phyloP scores from a whole-genome alignment of 2,888 invertebrate species.

The Caenorhabditis sp. region DNA sequence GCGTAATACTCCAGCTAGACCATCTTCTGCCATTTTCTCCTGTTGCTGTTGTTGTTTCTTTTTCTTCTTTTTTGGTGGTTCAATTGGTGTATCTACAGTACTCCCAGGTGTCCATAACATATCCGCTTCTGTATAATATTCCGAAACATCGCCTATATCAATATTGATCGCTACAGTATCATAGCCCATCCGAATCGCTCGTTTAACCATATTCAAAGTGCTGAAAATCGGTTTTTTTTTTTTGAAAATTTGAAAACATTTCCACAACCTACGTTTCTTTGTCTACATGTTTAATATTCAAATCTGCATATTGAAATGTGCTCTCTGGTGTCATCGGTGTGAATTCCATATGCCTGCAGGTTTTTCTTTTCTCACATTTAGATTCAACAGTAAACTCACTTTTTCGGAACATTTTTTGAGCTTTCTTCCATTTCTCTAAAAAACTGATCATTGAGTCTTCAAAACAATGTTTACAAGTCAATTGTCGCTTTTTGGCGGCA shows the following conservation, averaged over 20 bases:
- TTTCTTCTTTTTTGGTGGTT: constrained; percentile 64
- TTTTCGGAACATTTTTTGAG: not conserved
- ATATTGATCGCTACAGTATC: constrained; percentile 68
- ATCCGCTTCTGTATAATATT: constrained; percentile 40
- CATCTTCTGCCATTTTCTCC: constrained; percentile 24
- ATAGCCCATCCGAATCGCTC: constrained; percentile 69
- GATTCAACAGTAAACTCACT: not conserved
- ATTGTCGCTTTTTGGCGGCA: not conserved
- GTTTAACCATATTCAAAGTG: constrained; percentile 54
- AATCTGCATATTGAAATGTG: constrained; percentile 63
- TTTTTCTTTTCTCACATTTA: constrained; percentile 16
- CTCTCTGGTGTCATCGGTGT: constrained; percentile 34
- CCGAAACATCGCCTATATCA: constrained; percentile 63
- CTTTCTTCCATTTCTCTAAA: not conserved
- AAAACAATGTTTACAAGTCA: not conserved
- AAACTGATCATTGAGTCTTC: not conserved
- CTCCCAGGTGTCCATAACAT: constrained; percentile 34
- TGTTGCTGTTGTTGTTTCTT: constrained; percentile 20
- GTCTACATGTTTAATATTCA: constrained; percentile 61
- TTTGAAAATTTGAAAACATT: no score
- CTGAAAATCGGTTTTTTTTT: constrained; percentile 10
- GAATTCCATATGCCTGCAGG: constrained; percentile 21
- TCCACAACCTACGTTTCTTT: constrained; percentile 26
- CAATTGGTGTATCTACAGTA: not conserved
- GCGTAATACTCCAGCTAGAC: constrained; percentile 27